Conservation (phyloP, 2,113 vertebrate species). For the Phrynosoma platyrhinos region DNA sequence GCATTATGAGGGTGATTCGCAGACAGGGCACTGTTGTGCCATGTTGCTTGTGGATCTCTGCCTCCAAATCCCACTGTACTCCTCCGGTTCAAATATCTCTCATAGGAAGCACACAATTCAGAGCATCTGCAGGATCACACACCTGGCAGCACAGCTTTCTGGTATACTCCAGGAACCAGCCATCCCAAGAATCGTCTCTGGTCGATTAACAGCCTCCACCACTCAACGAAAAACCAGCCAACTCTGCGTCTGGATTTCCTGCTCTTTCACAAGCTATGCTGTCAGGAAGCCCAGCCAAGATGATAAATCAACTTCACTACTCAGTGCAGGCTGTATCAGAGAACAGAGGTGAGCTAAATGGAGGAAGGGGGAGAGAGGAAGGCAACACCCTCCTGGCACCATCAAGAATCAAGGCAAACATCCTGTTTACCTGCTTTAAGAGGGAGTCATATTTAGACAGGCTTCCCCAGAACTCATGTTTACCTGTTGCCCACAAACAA, state of each 20-base stretch:
- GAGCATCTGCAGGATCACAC: no score
- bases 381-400: not conserved
- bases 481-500: conserved; percentile 26
- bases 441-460: not conserved
- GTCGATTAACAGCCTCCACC: not conserved
- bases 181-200: not conserved
- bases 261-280: not conserved
- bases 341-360: not conserved
- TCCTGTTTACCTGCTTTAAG: conserved; percentile 26
- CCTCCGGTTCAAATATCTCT: not conserved
- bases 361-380: not conserved
- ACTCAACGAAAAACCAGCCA: not conserved
- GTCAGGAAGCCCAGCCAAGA: not conserved
- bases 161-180: not conserved
- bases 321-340: not conserved
- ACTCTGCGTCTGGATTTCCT: not conserved
- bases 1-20: not conserved
- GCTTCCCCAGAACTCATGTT: not conserved
- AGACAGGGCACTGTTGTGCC: not conserved
- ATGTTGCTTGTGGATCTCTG: not conserved
- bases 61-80: no score
- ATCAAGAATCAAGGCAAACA: accelerated
- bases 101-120: no score
- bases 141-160: no score
- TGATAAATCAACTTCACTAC: not conserved